Evolutionary conservation across 2,888 invertebrate species (phyloP).

Genomic region (Scelioninae gen. 2): DNA sequence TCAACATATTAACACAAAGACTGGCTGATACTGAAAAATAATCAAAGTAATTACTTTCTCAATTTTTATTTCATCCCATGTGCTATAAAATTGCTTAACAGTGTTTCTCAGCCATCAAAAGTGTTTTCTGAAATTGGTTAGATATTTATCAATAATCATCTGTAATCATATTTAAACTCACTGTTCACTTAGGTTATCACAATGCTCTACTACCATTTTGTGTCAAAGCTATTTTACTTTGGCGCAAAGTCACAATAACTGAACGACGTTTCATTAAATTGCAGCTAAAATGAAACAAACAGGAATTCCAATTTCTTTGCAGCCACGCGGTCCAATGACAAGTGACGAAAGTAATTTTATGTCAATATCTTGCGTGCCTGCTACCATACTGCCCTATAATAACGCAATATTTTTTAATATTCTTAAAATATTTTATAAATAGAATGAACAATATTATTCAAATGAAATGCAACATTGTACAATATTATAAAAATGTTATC

Average conservation of each 20-base stretch:
- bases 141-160: slow-evolving; percentile 10
- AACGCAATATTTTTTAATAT: too few species aligned
- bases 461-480: too few species aligned
- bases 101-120: neutral
- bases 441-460: neutral
- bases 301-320: slow-evolving; percentile 28
- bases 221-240: slow-evolving; percentile 2
- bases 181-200: neutral
- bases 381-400: neutral
- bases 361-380: slow-evolving; percentile 22
- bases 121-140: slow-evolving; percentile 12
- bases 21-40: too few species aligned
- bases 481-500: too few species aligned
- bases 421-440: neutral
- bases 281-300: slow-evolving; percentile 27
- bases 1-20: neutral
- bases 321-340: slow-evolving; percentile 24
- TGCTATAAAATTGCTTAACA: neutral
- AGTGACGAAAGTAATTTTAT: slow-evolving; percentile 33
- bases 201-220: too few species aligned
- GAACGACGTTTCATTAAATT: neutral
- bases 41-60: too few species aligned
- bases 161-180: neutral
- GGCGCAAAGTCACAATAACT: slow-evolving; percentile 5
- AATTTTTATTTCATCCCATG: neutral